Base-by-base conservation (phyloP, 2,797 vertebrate genomes). In the Labroides dimidiatus region DNA sequence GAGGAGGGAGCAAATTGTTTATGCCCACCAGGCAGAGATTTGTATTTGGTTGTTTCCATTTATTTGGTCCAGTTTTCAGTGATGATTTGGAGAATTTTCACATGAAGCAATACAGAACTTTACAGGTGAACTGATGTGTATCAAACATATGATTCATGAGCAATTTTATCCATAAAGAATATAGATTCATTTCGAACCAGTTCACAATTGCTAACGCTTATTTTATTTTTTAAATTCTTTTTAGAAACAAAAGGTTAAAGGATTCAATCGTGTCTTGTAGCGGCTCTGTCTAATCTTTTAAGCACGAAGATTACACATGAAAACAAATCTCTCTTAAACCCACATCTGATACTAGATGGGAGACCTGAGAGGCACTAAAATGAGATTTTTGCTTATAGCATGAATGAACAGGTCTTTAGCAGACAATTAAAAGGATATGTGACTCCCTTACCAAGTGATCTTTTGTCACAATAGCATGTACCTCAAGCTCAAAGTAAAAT, bases 261-360 rank as follows among this genome's bases (percentile, higher is more conserved):
- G 47, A 70, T 41, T 59, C 27, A 64, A 74, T 74, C 50, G 21
- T 64, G 53, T 72, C 50, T 48, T 50, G 45, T 71, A 19, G 21
- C 12, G 23, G 6, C 52, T 42, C 20, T 53, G 44, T 55, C 37
- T 76, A 84, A 84, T 84, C 84, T 71, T 58, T 82, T 72, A 64
- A 69, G 59, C 61, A 52, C 55, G 71, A 71, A 77, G 79, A 87
- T 80, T 71, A 80, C 54, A 47, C 33, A 36, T 52, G 20, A 2
- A 39, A 16, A 37, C 51, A 41, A 56, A 17, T 16, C 50, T 52
- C 15, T 14, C 24, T 48, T 30, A 57, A 71, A 69, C 51, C 21
- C n/a, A 47, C 36, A 61, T 49, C 39, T 49, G n/a, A 27, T 33
- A 36, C 15, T 41, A 27, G 64, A 62, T 69, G 27, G 11, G 13